Evolutionary conservation across 2,797 vertebrate genomes (phyloP).

Genomic region (Vipera latastei): DNA sequence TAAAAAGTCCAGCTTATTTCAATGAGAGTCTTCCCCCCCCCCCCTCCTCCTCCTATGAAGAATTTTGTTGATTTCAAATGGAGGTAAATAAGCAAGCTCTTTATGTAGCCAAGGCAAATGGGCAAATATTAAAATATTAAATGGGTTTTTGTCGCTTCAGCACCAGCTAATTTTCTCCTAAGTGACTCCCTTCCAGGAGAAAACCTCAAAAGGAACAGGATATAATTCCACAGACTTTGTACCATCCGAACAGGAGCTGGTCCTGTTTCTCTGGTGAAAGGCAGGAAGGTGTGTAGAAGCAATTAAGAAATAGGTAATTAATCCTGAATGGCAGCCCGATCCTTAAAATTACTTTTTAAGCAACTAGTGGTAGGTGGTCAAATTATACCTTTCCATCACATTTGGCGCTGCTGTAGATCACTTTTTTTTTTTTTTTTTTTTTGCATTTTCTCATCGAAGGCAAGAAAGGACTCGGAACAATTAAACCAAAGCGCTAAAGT

Average conservation of each 20-base stretch:
- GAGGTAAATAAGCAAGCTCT: not conserved
- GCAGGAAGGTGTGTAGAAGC: not conserved
- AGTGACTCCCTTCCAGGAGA: not conserved
- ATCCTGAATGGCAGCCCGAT: slow-evolving; percentile 26
- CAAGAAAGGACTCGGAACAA: not conserved
- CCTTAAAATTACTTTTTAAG: slow-evolving; percentile 61
- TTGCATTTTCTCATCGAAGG: slow-evolving; percentile 39
- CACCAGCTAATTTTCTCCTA: not conserved
- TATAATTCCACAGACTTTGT: not conserved
- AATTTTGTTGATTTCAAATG: not conserved
- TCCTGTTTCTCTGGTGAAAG: not conserved
- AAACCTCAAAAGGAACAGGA: not conserved
- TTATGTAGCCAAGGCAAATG: not conserved
- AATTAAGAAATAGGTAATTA: not conserved
- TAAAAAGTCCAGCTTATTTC: not conserved
- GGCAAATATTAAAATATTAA: not conserved
- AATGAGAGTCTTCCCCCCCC: not conserved
- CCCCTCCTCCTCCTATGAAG: not conserved
- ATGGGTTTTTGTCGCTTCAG: not conserved
- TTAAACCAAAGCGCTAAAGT: not conserved
- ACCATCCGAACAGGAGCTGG: not conserved
- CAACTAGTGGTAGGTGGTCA: slow-evolving; percentile 68
- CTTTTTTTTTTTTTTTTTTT: not conserved
- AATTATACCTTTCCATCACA: slow-evolving; percentile 73
- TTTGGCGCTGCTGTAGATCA: slow-evolving; percentile 57